Percentiles rank a stretch among this genome's conserved stretches.
These are phyloP conservation scores for Brachionus plicatilis DNA, from an alignment of 1,140 invertebrate genomes.

Conservation along the genomic window DNA sequence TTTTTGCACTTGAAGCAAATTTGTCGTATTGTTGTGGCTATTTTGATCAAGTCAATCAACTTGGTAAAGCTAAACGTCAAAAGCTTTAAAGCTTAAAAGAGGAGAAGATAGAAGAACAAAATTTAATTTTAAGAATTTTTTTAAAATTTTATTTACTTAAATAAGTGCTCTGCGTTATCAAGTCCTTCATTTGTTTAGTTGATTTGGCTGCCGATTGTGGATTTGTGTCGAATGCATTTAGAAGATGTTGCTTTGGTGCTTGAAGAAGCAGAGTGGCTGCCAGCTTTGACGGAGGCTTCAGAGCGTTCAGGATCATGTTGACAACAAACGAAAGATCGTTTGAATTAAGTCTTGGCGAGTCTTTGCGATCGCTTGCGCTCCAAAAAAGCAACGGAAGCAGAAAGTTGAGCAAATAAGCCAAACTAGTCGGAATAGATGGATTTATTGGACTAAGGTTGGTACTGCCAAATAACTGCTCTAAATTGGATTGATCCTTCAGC, in stretches of 20 bases:
- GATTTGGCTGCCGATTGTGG: not conserved
- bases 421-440: not conserved
- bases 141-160: not conserved
- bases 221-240: not conserved
- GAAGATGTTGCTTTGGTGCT: slow-evolving; percentile 23
- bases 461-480: not conserved
- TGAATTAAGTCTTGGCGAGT: slow-evolving; percentile 22
- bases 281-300: slow-evolving; percentile 33
- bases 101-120: not conserved
- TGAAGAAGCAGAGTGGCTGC: slow-evolving; percentile 19
- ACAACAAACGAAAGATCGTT: slow-evolving; percentile 26
- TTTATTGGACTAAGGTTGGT: not conserved
- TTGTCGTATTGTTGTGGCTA: not conserved
- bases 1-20: slow-evolving; percentile 34
- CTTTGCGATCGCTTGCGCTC: slow-evolving; percentile 31
- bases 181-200: slow-evolving; percentile 31
- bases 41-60: not conserved
- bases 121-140: not conserved
- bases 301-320: not conserved
- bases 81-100: slow-evolving; percentile 19
- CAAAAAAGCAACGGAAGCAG: slow-evolving; percentile 29
- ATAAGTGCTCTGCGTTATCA: slow-evolving; percentile 27
- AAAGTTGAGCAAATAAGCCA: slow-evolving; percentile 28
- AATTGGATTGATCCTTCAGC: slow-evolving; percentile 14
- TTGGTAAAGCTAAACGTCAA: slow-evolving; percentile 15